Conservation (phyloP, 2,113 vertebrate species). For the Syngnathus floridae region DNA sequence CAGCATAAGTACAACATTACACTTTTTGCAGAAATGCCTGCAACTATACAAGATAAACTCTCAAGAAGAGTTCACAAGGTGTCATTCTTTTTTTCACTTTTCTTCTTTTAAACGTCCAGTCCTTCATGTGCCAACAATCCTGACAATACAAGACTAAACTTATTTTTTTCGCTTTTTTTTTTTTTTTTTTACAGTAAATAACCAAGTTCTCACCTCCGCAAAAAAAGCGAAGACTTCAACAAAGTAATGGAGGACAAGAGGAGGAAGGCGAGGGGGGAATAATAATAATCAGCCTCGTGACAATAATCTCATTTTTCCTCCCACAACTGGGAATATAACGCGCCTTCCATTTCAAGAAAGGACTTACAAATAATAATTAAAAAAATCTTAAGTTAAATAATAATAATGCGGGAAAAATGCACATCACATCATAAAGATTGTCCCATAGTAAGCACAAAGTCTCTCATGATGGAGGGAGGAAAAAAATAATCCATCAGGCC, state of each 20-base stretch:
- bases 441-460: slow-evolving; percentile 72
- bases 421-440: slow-evolving; percentile 76
- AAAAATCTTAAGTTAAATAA: slow-evolving; percentile 97
- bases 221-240: slow-evolving; percentile 86
- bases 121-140: slow-evolving; percentile 82
- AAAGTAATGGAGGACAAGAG: slow-evolving; percentile 45
- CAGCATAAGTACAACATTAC: slow-evolving; percentile 97
- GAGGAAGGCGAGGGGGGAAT: slow-evolving; percentile 1
- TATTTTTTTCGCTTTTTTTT: slow-evolving; percentile 38
- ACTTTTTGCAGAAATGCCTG: slow-evolving; percentile 94
- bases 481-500: slow-evolving; percentile 70
- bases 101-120: slow-evolving; percentile 76
- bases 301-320: slow-evolving; percentile 73
- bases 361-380: slow-evolving; percentile 74
- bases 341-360: slow-evolving; percentile 94
- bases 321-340: slow-evolving; percentile 84
- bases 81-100: slow-evolving; percentile 66
- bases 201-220: slow-evolving; percentile 87
- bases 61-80: slow-evolving; percentile 84
- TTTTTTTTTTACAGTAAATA: slow-evolving; percentile 75
- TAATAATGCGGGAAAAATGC: slow-evolving; percentile 81
- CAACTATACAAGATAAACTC: slow-evolving; percentile 97
- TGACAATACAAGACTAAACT: slow-evolving; percentile 80
- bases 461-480: slow-evolving; percentile 68
- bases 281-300: slow-evolving; percentile 56